Evolutionary conservation across 2,888 invertebrate genomes (phyloP).

Genomic region (Leucophenga montana): DNA sequence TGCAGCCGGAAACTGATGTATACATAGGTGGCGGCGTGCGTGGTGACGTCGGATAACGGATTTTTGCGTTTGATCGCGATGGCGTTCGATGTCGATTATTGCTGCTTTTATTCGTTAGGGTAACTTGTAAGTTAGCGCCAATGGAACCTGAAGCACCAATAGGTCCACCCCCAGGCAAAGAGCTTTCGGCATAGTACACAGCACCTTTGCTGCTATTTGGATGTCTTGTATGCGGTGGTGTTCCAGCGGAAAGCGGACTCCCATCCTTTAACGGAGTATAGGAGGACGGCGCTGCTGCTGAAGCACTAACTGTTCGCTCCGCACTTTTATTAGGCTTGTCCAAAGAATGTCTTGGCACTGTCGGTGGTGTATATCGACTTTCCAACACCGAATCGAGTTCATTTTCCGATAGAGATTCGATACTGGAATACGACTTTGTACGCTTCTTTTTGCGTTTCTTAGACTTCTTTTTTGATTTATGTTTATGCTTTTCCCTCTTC

Average conservation of each 20-base stretch:
- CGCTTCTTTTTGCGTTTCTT: conserved; percentile 81
- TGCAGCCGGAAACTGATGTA: conserved; percentile 38
- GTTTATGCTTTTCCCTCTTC: conserved; percentile 79
- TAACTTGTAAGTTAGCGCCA: conserved; percentile 60
- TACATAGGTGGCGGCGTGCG: conserved; percentile 72
- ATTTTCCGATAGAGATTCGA: conserved; percentile 79
- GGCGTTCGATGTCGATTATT: conserved; percentile 62
- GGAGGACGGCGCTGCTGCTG: conserved; percentile 39
- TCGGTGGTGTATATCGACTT: conserved; percentile 71
- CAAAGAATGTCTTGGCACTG: conserved; percentile 44
- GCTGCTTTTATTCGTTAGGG: conserved; percentile 63
- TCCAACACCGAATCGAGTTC: conserved; percentile 68
- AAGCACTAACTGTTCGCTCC: conserved; percentile 57
- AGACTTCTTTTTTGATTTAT: conserved; percentile 84
- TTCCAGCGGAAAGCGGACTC: conserved; percentile 70
- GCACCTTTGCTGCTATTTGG: conserved; percentile 65
- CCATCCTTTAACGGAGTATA: conserved; percentile 66
- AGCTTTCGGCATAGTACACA: conserved; percentile 53
- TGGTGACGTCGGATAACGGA: conserved; percentile 68
- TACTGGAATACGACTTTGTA: conserved; percentile 80
- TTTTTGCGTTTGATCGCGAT: conserved; percentile 51
- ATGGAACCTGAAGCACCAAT: conserved; percentile 44
- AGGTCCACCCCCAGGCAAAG: conserved; percentile 35
- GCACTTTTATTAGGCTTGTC: conserved; percentile 51
- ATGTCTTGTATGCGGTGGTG: conserved; percentile 70